Percentiles rank a stretch among this genome's conserved stretches.
Evolutionary conservation across 2,888 invertebrate species (phyloP).

Genomic region (Drosophila leonis): DNA sequence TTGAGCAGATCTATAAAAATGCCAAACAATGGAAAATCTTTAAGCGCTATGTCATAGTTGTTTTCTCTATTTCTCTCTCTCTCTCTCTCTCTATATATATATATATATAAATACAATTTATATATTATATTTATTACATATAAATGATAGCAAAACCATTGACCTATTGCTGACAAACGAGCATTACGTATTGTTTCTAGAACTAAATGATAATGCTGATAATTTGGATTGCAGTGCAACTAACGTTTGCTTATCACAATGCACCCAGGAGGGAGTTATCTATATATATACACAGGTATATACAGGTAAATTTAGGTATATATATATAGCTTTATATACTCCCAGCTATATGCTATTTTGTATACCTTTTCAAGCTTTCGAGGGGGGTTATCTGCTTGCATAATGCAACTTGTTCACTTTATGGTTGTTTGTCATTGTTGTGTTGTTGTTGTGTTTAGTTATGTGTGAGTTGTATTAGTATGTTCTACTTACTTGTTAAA

Average conservation of each 20-base stretch:
- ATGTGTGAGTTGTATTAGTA: neutral
- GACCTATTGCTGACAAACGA: slow-evolving; percentile 28
- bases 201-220: slow-evolving; percentile 9
- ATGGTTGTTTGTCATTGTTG: neutral
- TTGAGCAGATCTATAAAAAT: neutral
- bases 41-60: neutral
- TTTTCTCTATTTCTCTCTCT: neutral
- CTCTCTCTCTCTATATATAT: neutral
- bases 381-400: slow-evolving; percentile 41
- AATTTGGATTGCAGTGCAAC: slow-evolving; percentile 12
- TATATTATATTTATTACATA: too few relatives aligned
- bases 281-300: neutral
- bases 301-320: neutral
- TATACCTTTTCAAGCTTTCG: slow-evolving; percentile 10
- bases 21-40: neutral
- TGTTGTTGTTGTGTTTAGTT: neutral
- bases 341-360: neutral
- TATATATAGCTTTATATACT: neutral
- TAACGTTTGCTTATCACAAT: slow-evolving; percentile 18
- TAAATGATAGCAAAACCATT: slow-evolving; percentile 10
- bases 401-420: slow-evolving; percentile 16
- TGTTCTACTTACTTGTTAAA: slow-evolving; percentile 91
- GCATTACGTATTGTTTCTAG: slow-evolving; percentile 6
- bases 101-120: too few relatives aligned
- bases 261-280: slow-evolving; percentile 14